These are phyloP conservation scores for Formica exsecta DNA, from an alignment of 1,140 invertebrate genomes.

Conservation along the genomic window DNA sequence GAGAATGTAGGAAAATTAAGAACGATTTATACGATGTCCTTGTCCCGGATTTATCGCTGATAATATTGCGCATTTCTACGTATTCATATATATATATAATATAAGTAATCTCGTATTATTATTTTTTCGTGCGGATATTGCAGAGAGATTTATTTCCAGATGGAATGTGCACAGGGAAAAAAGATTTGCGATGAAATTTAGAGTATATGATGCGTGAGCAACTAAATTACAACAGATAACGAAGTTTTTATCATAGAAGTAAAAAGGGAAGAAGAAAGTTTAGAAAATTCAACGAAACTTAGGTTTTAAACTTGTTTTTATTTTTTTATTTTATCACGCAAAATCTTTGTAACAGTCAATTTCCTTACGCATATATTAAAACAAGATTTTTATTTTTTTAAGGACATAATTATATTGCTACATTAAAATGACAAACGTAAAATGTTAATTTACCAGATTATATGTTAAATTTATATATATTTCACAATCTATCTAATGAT, in stretches of 20 bases:
- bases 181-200: conserved; percentile 29
- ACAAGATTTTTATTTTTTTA: conserved; percentile 7
- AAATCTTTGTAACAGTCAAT: background rate
- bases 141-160: conserved; percentile 4
- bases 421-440: background rate
- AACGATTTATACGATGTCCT: background rate
- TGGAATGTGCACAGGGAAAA: background rate
- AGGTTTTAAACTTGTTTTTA: background rate
- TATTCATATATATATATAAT: conserved; percentile 38
- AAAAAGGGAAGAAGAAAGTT: too few relatives aligned
- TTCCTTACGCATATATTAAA: background rate
- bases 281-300: background rate
- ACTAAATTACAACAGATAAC: background rate
- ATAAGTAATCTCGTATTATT: conserved; percentile 39
- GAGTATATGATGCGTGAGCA: background rate
- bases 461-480: background rate
- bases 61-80: background rate
- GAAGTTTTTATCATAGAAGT: background rate
- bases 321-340: background rate
- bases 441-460: background rate
- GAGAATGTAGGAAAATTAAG: conserved; percentile 34
- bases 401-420: background rate
- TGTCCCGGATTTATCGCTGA: conserved; percentile 2
- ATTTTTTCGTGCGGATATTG: conserved; percentile 14
- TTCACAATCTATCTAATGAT: background rate